A percentile compares a stretch with the other conserved stretches of the same genome.
Conservation (phyloP, 1,140 invertebrate species). For the Pomacea maculata region DNA sequence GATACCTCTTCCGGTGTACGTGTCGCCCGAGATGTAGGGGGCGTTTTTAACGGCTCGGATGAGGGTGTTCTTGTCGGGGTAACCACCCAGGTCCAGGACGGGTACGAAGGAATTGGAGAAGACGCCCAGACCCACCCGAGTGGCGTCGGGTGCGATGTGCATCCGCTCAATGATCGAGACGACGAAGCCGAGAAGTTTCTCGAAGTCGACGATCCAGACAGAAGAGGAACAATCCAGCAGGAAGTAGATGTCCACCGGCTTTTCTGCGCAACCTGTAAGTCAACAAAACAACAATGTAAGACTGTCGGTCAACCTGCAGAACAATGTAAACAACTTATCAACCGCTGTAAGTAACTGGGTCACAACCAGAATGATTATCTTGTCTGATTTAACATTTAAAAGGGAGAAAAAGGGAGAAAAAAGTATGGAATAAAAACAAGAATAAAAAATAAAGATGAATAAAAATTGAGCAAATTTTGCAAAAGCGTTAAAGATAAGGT, state of each 20-base stretch:
- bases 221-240: slow-evolving; percentile 47
- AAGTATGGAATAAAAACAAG: neutral
- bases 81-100: slow-evolving; percentile 38
- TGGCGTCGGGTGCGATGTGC: slow-evolving; percentile 38
- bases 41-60: slow-evolving; percentile 11
- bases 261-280: slow-evolving; percentile 20
- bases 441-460: neutral
- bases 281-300: neutral
- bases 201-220: slow-evolving; percentile 41
- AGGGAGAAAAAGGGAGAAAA: neutral
- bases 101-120: slow-evolving; percentile 38
- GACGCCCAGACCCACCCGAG: slow-evolving; percentile 47
- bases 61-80: slow-evolving; percentile 6
- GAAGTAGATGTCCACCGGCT: slow-evolving; percentile 49
- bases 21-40: slow-evolving; percentile 25
- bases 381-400: neutral
- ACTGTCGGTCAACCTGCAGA: neutral
- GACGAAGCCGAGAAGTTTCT: slow-evolving; percentile 45
- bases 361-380: neutral
- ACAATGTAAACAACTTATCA: neutral
- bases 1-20: slow-evolving; percentile 24
- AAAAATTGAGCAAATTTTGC: neutral
- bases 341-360: neutral
- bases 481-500: neutral
- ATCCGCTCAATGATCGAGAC: slow-evolving; percentile 41